Conservation (phyloP, 2,113 vertebrate species). For the Eidolon helvum region DNA sequence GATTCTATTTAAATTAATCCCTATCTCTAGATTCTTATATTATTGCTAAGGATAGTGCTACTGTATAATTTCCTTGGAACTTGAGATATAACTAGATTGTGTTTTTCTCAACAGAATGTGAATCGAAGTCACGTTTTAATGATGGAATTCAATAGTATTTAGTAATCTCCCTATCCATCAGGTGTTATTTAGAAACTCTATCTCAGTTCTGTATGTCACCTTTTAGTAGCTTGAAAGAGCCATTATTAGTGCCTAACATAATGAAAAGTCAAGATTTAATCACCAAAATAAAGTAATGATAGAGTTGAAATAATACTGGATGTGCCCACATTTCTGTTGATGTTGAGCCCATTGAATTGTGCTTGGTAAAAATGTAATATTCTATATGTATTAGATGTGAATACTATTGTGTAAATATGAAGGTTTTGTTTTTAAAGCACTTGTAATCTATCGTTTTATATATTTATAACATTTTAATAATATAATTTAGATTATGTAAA, state of each 20-base stretch:
- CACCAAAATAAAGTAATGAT: constrained; percentile 15
- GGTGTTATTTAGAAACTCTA: background rate
- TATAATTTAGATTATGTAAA: constrained; percentile 7
- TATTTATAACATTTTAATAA: constrained; percentile 25
- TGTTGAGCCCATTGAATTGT: background rate
- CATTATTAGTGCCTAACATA: constrained; percentile 6
- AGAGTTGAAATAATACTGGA: background rate
- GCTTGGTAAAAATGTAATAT: background rate
- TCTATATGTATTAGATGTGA: background rate
- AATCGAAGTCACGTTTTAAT: background rate
- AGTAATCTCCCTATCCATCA: background rate
- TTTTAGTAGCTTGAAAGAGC: background rate
- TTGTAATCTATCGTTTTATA: constrained; percentile 40
- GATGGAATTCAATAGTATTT: background rate
- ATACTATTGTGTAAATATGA: background rate
- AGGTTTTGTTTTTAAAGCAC: constrained; percentile 49
- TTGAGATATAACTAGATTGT: background rate
- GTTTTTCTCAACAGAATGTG: background rate
- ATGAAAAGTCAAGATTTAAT: background rate
- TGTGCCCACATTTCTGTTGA: background rate
- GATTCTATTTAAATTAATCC: constrained; percentile 7
- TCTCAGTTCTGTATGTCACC: background rate
- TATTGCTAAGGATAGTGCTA: background rate
- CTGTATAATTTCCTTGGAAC: background rate
- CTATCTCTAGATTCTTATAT: background rate